Base-by-base conservation (phyloP, 1,140 invertebrate genomes). In the Ectropis grisescens region DNA sequence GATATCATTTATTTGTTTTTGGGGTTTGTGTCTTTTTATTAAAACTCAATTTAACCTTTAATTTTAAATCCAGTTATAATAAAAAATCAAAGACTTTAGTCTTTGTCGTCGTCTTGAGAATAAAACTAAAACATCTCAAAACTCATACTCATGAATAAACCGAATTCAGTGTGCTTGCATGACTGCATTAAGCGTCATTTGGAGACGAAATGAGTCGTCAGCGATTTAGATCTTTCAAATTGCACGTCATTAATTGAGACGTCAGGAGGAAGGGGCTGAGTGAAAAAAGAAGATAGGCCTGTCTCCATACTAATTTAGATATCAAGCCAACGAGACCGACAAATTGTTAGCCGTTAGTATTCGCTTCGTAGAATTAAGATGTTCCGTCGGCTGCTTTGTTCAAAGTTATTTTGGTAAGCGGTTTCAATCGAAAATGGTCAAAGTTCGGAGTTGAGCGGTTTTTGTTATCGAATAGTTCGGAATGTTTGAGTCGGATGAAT, bases 281-380 rank as follows among this genome's bases (percentile, higher is more conserved):
- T 33, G 56, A 56, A 61, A 68, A 67, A 71, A 58, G 47, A 37
- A 36, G 31, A 47, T 51, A 55, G 47, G 38, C 40, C 59, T 57
- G 66, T 69, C 56, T 65, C 57, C 67, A 68, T 70, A 76, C 68
- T 72, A 76, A 76, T 76, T 76, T 76, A 76, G 71, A 66, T 76
- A 76, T 76, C 68, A 72, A 65, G 51, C 47, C 58, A 58, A 64
- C 55, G 54, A 59, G 57, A 38, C 65, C 62, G 70, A 75, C 70
- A 75, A 75, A 71, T 75, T 65, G 69, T 62, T 53, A 33, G 56
- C 51, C 49, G 61, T 70, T 58, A 59, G 60, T 61, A 53, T 36
- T 9, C 25, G 26, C 42, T 75, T 69, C 65, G 65, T 49, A 47
- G 65, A 71, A 75, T 59, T 50, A 62, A 68, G 54, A 19, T 19